Percentiles rank a stretch among this genome's conserved stretches.
Conservation (phyloP, 2,113 vertebrate genomes). For the Larimichthys crocea region DNA sequence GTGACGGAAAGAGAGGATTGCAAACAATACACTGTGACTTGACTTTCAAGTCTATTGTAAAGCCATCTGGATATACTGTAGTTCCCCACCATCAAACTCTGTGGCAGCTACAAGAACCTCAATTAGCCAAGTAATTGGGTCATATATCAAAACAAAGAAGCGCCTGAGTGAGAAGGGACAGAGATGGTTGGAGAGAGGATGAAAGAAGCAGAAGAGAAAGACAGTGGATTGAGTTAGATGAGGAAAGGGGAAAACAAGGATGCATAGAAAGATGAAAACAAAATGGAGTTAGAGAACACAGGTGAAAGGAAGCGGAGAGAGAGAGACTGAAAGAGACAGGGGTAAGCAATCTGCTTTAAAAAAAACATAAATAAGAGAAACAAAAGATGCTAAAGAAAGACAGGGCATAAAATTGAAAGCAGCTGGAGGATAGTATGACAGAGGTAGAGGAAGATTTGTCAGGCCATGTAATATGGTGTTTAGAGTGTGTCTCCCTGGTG, state of each 20-base stretch:
- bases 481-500: conserved; percentile 23
- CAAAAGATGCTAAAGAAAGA: conserved; percentile 35
- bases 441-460: conserved; percentile 33
- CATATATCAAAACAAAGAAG: conserved; percentile 70
- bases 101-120: conserved; percentile 59
- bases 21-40: not conserved
- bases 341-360: conserved; percentile 22
- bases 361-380: conserved; percentile 17
- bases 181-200: conserved; percentile 43
- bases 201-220: conserved; percentile 30
- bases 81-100: conserved; percentile 38
- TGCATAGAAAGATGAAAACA: not conserved
- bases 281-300: not conserved
- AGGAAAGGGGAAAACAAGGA: conserved; percentile 18
- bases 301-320: conserved; percentile 11
- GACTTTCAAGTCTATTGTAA: conserved; percentile 11
- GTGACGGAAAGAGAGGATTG: not conserved
- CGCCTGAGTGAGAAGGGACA: conserved; percentile 24
- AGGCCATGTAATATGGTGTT: conserved; percentile 60
- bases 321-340: conserved; percentile 21
- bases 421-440: conserved; percentile 31
- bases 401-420: conserved; percentile 35
- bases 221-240: conserved; percentile 6
- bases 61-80: not conserved
- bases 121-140: conserved; percentile 73